A percentile compares a stretch with the other conserved stretches of the same genome.
phyloP scores from a whole-genome alignment of 2,888 invertebrate species.

The Drosophila mulleri region DNA sequence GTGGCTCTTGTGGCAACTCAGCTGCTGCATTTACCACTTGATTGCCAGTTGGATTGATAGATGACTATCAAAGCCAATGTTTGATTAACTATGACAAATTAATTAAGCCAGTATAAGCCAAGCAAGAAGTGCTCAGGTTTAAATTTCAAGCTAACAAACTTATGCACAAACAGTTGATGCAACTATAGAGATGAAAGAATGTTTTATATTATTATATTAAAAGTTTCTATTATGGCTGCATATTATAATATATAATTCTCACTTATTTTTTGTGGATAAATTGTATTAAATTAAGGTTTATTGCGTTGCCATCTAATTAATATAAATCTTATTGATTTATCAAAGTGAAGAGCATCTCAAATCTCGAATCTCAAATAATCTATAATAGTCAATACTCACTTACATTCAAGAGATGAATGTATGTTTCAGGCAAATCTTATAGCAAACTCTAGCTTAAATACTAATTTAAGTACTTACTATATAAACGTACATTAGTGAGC shows the following conservation, averaged over 20 bases:
- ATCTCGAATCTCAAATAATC: no score
- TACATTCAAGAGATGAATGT: no score
- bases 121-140: neutral
- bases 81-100: slow-evolving; percentile 34
- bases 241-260: no score
- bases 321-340: no score
- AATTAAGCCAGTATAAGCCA: slow-evolving; percentile 15
- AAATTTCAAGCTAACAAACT: neutral
- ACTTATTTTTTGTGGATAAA: no score
- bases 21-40: slow-evolving; percentile 41
- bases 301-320: no score
- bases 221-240: no score
- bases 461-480: neutral
- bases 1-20: slow-evolving; percentile 36
- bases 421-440: no score
- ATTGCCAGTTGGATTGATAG: slow-evolving; percentile 58
- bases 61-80: slow-evolving; percentile 28
- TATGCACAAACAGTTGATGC: neutral
- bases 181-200: neutral
- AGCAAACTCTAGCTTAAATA: neutral
- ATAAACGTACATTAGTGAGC: neutral
- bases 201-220: no score
- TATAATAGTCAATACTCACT: no score
- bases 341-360: no score
- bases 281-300: no score